phyloP scores from a whole-genome alignment of 2,888 invertebrate species.

The Stenurella melanura region DNA sequence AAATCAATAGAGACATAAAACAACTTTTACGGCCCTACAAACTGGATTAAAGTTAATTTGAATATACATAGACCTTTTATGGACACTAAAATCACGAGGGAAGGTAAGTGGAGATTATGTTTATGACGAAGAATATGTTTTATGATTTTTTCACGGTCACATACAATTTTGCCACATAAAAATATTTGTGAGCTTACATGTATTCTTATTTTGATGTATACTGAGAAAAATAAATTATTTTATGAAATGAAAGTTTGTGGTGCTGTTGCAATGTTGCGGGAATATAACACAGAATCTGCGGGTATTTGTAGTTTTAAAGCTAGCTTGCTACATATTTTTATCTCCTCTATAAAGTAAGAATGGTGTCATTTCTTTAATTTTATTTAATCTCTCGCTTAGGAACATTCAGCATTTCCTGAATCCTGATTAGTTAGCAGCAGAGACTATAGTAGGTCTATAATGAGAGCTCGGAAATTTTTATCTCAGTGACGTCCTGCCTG shows the following conservation, averaged over 20 bases:
- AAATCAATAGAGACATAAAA: constrained; percentile 31
- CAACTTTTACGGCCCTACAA: constrained; percentile 33
- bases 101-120: constrained; percentile 60
- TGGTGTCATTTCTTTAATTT: too few species aligned
- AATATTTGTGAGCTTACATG: background rate
- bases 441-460: too few species aligned
- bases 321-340: background rate
- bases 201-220: background rate
- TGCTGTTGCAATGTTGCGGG: background rate
- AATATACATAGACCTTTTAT: constrained; percentile 59
- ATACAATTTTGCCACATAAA: background rate
- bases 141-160: constrained; percentile 52
- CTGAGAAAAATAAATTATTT: background rate
- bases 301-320: background rate
- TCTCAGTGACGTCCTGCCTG: too few species aligned
- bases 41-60: constrained; percentile 52
- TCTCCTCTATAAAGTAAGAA: too few species aligned
- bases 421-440: too few species aligned
- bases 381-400: too few species aligned
- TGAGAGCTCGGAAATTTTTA: too few species aligned
- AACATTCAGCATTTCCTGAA: too few species aligned
- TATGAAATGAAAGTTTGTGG: background rate
- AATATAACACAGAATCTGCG: background rate
- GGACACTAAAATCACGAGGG: constrained; percentile 54
- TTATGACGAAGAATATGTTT: constrained; percentile 56